Conservation (phyloP, 2,113 vertebrate species). For the Triplophysa siluroides region DNA sequence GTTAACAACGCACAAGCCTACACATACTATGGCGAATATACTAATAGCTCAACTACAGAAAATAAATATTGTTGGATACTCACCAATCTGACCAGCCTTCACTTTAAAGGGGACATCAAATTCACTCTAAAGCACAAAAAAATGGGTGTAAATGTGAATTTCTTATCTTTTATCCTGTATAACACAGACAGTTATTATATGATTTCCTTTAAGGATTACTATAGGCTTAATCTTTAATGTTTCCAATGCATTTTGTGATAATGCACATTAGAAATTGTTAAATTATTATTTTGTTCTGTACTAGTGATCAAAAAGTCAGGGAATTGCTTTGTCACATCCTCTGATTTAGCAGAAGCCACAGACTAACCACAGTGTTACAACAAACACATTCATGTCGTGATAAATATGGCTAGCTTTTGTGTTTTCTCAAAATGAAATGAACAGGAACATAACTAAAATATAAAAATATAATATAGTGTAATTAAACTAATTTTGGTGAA, state of each 20-base stretch:
- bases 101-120: constrained; percentile 92
- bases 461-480: too few relatives aligned
- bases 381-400: neutral
- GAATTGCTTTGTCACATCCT: too few relatives aligned
- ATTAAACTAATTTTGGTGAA: neutral
- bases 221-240: too few relatives aligned
- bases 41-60: neutral
- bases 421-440: neutral
- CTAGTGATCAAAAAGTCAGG: too few relatives aligned
- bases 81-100: constrained; percentile 94
- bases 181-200: neutral
- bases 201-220: too few relatives aligned
- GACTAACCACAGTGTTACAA: constrained; percentile 4
- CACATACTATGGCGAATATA: neutral
- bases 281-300: too few relatives aligned
- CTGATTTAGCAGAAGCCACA: neutral
- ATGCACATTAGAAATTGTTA: neutral
- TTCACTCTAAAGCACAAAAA: constrained; percentile 78
- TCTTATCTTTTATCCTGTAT: neutral
- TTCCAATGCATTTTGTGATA: neutral
- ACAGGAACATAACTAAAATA: too few relatives aligned
- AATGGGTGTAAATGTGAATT: neutral
- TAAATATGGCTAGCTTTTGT: neutral
- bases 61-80: constrained; percentile 59
- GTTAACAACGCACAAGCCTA: neutral